Evolutionary conservation across 2,888 invertebrate species (phyloP), one percentile per base, ranked within the genome.

Genomic region (Macaria notata): DNA sequence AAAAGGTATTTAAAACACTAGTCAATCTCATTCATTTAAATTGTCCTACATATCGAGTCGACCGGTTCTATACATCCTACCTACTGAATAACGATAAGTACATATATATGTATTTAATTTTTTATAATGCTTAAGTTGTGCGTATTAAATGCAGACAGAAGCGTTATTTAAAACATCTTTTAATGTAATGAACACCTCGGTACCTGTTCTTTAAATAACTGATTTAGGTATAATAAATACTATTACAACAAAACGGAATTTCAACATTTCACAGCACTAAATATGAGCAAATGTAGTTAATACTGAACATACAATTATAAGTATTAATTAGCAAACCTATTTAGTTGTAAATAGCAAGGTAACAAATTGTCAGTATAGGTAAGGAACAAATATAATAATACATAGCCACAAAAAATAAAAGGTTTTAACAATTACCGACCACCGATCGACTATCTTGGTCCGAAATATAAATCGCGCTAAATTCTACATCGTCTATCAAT

Each of bases 391-490:
- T 19, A 19, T 19, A 1, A 19, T 36, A 36, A 36, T 36, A 36
- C 7, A 6, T 36, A 36, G 7, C 33, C 5, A 36, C 33, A 36
- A 36, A 36, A 36, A 36, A 36, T 19, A 19, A 19, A 19, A 19
- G 19, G 19, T 36, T 36, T 7, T 6, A 6, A 36, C 33, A 3
- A 36, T 7, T 36, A 2, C 7, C 3, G 33, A 36, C 33, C 61
- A 79, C 81, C 84, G 81, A 85, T 83, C 83, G 83, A 83, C 82
- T 76, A 80, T 81, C 80, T 89, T 90, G 90, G 90, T 89, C 89
- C 90, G 82, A 85, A 84, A 81, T 80, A 74, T 72, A 72, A 63
- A 64, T 65, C 62, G 64, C 66, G 66, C 71, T 75, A 77, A 61
- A 69, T 62, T 71, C 63, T 66, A 73, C 70, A 66, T 68, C 60